These are phyloP conservation scores for Crossocerus cetratus DNA, from an alignment of 2,888 invertebrate species.

Conservation along the genomic window DNA sequence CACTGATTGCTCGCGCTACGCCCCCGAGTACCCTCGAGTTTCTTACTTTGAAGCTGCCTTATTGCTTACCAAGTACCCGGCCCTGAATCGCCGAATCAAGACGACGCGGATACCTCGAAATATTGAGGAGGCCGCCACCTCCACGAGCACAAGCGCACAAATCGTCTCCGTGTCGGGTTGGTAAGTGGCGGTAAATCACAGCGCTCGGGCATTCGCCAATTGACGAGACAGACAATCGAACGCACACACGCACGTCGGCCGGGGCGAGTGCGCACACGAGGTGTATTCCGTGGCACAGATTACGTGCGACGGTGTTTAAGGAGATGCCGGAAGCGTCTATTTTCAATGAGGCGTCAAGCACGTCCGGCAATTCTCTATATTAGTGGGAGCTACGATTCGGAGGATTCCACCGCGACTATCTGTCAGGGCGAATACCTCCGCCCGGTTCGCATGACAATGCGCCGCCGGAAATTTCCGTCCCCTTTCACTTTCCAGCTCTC, in stretches of 20 bases:
- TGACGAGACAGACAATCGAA: conserved; percentile 1
- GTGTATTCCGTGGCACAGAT: conserved; percentile 43
- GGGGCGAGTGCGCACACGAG: too few relatives aligned
- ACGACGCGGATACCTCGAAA: too few relatives aligned
- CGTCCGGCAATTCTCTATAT: conserved; percentile 52
- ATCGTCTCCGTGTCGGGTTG: too few relatives aligned
- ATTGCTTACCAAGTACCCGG: too few relatives aligned
- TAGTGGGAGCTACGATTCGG: conserved; percentile 30
- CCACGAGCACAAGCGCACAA: too few relatives aligned
- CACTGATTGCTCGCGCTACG: too few relatives aligned
- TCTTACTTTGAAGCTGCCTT: too few relatives aligned
- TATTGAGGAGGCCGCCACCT: too few relatives aligned
- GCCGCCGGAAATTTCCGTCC: conserved; percentile 11
- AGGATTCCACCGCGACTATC: conserved; percentile 31
- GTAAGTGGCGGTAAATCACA: not conserved
- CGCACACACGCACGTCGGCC: conserved; percentile 18
- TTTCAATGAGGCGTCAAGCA: conserved; percentile 55
- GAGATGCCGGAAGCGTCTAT: conserved; percentile 58
- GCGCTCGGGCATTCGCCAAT: not conserved
- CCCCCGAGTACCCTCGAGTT: too few relatives aligned
- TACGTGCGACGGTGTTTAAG: conserved; percentile 39
- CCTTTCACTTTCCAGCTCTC: conserved; percentile 11
- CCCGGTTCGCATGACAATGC: conserved; percentile 7
- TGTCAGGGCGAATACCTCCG: conserved; percentile 25
- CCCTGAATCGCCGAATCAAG: too few relatives aligned